Percentiles rank a stretch among this genome's conserved stretches.
phyloP scores from a whole-genome alignment of 2,797 vertebrate species.

The Orestias chungarensis region DNA sequence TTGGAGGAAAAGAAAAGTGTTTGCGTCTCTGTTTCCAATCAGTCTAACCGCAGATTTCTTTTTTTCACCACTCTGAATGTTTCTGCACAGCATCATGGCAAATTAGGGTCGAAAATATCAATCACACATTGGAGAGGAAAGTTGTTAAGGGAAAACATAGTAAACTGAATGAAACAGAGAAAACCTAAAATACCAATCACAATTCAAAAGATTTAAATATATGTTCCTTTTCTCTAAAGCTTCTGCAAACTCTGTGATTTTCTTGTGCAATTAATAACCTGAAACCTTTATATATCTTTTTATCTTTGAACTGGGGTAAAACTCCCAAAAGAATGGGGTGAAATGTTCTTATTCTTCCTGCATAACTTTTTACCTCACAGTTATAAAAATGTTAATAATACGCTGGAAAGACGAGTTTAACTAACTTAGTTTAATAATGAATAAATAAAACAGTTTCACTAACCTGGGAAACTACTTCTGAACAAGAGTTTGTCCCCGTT shows the following conservation, averaged over 20 bases:
- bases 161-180: conserved; percentile 38
- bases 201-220: not conserved
- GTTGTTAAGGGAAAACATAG: conserved; percentile 46
- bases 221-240: conserved; percentile 8
- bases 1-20: not conserved
- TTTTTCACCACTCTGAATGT: conserved; percentile 7
- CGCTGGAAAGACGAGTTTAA: no score
- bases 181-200: conserved; percentile 9
- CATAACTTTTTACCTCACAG: not conserved
- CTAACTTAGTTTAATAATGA: no score
- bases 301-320: conserved; percentile 22
- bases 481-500: no score
- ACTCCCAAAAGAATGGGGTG: not conserved
- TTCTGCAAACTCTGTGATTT: not conserved
- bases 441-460: not conserved
- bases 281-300: conserved; percentile 2
- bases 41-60: conserved; percentile 25
- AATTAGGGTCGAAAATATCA: conserved; percentile 76
- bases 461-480: no score
- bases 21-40: conserved; percentile 14
- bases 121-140: conserved; percentile 66
- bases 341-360: conserved; percentile 4
- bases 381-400: not conserved
- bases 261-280: conserved; percentile 18
- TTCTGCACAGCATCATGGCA: conserved; percentile 27